Evolutionary conservation across 2,113 vertebrate genomes (phyloP), one percentile per base, ranked within the genome.

Genomic region (Gambusia affinis): DNA sequence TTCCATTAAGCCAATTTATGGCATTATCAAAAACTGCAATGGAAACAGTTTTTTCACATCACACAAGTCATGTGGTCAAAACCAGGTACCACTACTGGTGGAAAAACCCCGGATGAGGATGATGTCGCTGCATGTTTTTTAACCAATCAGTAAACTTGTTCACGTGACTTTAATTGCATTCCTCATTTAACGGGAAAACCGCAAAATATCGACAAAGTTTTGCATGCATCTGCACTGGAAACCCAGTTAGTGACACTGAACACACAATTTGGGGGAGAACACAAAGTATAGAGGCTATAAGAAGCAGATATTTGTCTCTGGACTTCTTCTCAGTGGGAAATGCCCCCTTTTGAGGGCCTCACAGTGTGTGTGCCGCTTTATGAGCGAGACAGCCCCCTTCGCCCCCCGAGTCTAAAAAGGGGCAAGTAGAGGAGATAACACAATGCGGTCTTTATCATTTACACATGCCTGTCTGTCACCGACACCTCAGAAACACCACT

Each of bases 321-420:
- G 91, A 89, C 79, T 66, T 85, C 78, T 88, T 92, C 89, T 88
- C 90, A 92, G 88, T 90, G 88, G 88, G 92, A 94, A 93, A 92
- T 91, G 90, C 87, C 93, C 92, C 92, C 90, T 92, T 93, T 90
- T 85, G 78, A 84, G 93, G 93, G 93, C 93, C 93, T 93, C 92
- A 85, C 84, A 89, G 84, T 90, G 85, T 89, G 88, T 84, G 89
- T 81, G 85, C 86, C 78, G 70, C 83, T 91, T 74, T 83, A 92
- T 78, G 88, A 87, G 87, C 81, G 75, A 84, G 88, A 88, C 87
- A 88, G 83, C n/a, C n/a, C n/a, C n/a, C n/a, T n/a, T n/a, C n/a
- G 70, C 84, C 83, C 90, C 87, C 81, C 4, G 78, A 88, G 85
- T 81, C 84, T 79, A 83, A 87, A 83, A 87, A 82, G 81, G 82